phyloP scores from a whole-genome alignment of 2,888 invertebrate genomes.

The Escarpia spicata region DNA sequence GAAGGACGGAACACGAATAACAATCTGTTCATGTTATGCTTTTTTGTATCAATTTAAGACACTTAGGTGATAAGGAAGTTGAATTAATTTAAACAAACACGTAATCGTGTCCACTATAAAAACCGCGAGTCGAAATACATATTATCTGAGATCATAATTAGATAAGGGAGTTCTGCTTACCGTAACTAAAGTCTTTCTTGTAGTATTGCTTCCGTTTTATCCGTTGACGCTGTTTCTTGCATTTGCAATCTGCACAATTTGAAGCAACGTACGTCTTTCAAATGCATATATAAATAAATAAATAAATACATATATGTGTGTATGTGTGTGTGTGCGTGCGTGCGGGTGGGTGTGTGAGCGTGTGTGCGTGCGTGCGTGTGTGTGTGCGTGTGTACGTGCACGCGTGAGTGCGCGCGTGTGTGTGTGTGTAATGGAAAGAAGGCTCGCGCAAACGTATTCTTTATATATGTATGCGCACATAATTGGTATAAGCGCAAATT shows the following conservation, averaged over 20 bases:
- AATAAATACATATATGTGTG: too few relatives aligned
- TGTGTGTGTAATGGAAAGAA: too few relatives aligned
- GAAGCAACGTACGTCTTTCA: background rate
- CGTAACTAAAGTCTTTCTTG: conserved; percentile 18
- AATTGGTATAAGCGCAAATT: too few relatives aligned
- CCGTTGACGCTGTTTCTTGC: conserved; percentile 25
- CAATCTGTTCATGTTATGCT: background rate
- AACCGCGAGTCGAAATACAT: background rate
- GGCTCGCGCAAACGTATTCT: too few relatives aligned
- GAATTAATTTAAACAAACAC: background rate
- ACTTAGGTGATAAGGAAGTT: background rate
- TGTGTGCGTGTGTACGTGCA: too few relatives aligned
- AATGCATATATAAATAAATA: too few relatives aligned
- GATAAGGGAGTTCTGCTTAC: conserved; percentile 8
- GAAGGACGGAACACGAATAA: background rate
- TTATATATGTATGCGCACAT: too few relatives aligned
- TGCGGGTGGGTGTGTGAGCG: too few relatives aligned
- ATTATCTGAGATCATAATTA: background rate
- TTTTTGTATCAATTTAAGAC: background rate
- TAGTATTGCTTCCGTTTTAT: conserved; percentile 24
- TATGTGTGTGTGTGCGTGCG: too few relatives aligned
- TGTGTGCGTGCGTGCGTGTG: too few relatives aligned
- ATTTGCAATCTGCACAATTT: conserved; percentile 25
- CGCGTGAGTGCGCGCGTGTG: too few relatives aligned
- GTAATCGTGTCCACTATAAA: background rate